phyloP scores from a whole-genome alignment of 37 sponge, comb jelly and placozoan genomes.

The Amphimedon queenslandica region DNA sequence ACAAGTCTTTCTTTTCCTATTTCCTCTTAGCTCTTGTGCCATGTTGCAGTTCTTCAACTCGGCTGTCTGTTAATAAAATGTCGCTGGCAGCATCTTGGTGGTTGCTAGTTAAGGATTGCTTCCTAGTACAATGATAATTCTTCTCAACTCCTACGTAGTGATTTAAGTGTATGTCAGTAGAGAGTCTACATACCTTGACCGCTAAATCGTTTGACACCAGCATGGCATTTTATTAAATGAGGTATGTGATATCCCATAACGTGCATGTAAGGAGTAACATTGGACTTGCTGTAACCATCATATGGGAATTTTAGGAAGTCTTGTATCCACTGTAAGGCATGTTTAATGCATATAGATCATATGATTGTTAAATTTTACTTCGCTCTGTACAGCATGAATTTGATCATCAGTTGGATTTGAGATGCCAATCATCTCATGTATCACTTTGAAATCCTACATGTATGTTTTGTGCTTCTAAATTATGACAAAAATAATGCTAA shows the following conservation, averaged over 20 bases:
- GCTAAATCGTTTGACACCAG: not conserved
- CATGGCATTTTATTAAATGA: not conserved
- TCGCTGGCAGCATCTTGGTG: constrained; percentile 5
- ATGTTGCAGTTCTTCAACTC: not conserved
- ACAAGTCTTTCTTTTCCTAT: not conserved
- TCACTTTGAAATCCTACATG: not conserved
- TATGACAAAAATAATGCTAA: not conserved
- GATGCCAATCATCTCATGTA: not conserved
- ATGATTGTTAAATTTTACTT: not conserved
- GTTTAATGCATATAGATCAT: not conserved
- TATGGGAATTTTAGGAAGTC: not conserved
- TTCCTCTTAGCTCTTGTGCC: not conserved
- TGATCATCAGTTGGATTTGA: not conserved
- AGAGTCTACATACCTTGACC: constrained; percentile 19
- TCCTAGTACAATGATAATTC: constrained; percentile 6
- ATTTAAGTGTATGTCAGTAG: no score
- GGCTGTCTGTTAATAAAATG: not conserved
- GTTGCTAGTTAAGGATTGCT: not conserved
- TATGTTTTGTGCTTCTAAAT: not conserved
- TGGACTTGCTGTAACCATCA: not conserved
- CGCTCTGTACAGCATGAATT: not conserved
- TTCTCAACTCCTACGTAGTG: constrained; percentile 16
- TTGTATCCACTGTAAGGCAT: not conserved
- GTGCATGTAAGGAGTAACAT: constrained; percentile 22
- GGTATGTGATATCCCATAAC: constrained; percentile 20